Percentiles rank a stretch among this genome's conserved stretches.
These are phyloP conservation scores for Drosophila rhopaloa DNA, from an alignment of 1,140 invertebrate species.

Conservation along the genomic window DNA sequence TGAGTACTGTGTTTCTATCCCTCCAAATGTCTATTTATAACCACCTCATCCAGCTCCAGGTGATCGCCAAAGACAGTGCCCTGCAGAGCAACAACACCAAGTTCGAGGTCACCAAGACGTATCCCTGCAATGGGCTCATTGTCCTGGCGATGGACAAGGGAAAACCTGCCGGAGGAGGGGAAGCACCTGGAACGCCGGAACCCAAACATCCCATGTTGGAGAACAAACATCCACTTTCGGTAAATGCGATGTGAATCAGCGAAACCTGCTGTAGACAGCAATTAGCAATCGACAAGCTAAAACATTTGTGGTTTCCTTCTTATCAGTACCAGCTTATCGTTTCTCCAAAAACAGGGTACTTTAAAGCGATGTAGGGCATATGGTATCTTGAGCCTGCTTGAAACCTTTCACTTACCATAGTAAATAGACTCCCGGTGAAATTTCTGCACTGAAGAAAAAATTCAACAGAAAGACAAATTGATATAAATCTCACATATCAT, in stretches of 20 bases:
- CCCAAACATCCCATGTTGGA: slow-evolving; percentile 48
- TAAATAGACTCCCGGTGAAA: no score
- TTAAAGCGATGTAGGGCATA: background rate
- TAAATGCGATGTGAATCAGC: slow-evolving; percentile 52
- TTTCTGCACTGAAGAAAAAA: no score
- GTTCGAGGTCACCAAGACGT: slow-evolving; percentile 1
- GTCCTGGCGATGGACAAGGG: slow-evolving; percentile 21
- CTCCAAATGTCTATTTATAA: background rate
- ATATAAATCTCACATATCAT: no score
- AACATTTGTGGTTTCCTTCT: slow-evolving; percentile 1
- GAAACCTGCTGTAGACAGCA: background rate
- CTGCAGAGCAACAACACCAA: slow-evolving; percentile 41
- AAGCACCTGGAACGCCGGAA: slow-evolving; percentile 1
- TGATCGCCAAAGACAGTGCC: slow-evolving; percentile 24
- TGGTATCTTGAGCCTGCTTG: background rate
- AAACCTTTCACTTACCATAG: no score
- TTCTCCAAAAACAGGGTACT: background rate
- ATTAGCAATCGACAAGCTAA: background rate
- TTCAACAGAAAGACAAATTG: no score
- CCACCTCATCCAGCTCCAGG: slow-evolving; percentile 35
- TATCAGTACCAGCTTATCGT: slow-evolving; percentile 47
- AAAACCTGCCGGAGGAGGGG: slow-evolving; percentile 9
- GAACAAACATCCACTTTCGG: slow-evolving; percentile 69
- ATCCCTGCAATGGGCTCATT: slow-evolving; percentile 58
- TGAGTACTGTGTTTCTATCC: slow-evolving; percentile 12